Percentiles rank a stretch among this genome's conserved stretches.
These are phyloP conservation scores for Tupaia chinensis DNA, from an alignment of 2,113 vertebrate genomes.

Conservation along the genomic window DNA sequence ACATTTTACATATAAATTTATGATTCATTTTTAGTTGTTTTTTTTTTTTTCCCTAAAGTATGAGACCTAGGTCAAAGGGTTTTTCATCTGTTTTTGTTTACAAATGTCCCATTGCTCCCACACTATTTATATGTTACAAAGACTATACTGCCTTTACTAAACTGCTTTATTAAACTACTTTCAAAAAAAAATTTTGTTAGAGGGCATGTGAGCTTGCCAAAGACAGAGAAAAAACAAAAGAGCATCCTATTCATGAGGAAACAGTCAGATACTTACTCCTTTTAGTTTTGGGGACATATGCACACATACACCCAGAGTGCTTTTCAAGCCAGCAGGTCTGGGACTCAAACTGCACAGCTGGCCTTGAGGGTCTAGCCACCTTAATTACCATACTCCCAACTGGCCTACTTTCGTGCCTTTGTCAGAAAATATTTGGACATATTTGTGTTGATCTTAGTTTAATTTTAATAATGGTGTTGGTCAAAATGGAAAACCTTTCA, in stretches of 20 bases:
- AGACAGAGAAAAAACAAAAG: too few relatives aligned
- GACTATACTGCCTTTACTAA: neutral
- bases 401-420: neutral
- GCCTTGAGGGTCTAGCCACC: too few relatives aligned
- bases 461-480: neutral
- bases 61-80: neutral
- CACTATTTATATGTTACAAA: neutral
- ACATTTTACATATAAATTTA: neutral
- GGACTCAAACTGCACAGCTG: too few relatives aligned
- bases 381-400: too few relatives aligned
- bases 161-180: neutral
- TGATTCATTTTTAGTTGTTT: neutral
- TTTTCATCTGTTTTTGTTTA: neutral
- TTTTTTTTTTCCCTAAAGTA: neutral
- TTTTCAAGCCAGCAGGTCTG: too few relatives aligned
- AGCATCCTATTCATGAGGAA: too few relatives aligned
- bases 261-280: too few relatives aligned
- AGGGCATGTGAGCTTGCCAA: too few relatives aligned
- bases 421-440: neutral
- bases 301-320: too few relatives aligned
- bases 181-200: too few relatives aligned
- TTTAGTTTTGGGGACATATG: too few relatives aligned
- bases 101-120: neutral
- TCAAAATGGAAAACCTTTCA: neutral
- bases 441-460: neutral